phyloP scores from a whole-genome alignment of 2,888 invertebrate species.

The Dynastes tityus region DNA sequence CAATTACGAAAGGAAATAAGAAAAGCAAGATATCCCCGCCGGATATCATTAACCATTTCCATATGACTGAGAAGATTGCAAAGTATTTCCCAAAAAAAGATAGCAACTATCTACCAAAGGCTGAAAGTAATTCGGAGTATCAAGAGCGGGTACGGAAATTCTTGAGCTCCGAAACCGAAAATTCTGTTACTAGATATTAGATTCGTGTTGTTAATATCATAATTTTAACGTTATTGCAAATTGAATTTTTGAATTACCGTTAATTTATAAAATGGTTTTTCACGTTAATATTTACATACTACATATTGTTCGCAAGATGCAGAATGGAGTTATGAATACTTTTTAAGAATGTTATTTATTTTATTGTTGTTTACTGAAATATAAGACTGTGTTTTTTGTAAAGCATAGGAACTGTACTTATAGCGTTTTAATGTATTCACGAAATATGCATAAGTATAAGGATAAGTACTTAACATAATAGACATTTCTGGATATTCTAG shows the following conservation, averaged over 20 bases:
- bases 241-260: too few relatives aligned
- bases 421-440: too few relatives aligned
- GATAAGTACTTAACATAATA: too few relatives aligned
- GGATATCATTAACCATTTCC: slow-evolving; percentile 74
- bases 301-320: too few relatives aligned
- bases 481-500: too few relatives aligned
- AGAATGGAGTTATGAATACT: not conserved
- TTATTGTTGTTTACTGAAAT: slow-evolving; percentile 18
- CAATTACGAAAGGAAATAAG: slow-evolving; percentile 74
- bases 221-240: not conserved
- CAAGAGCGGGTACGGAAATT: slow-evolving; percentile 70
- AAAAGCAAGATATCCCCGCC: slow-evolving; percentile 72
- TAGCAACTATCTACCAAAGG: slow-evolving; percentile 65
- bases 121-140: slow-evolving; percentile 70
- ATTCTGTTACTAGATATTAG: slow-evolving; percentile 26
- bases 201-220: not conserved
- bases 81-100: slow-evolving; percentile 70
- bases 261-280: too few relatives aligned
- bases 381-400: slow-evolving; percentile 14
- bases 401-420: too few relatives aligned
- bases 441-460: too few relatives aligned
- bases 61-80: slow-evolving; percentile 72
- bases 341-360: not conserved
- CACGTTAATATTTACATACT: too few relatives aligned
- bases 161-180: slow-evolving; percentile 58